Conservation (phyloP, 2,113 vertebrate genomes). For the Delphinus delphis region DNA sequence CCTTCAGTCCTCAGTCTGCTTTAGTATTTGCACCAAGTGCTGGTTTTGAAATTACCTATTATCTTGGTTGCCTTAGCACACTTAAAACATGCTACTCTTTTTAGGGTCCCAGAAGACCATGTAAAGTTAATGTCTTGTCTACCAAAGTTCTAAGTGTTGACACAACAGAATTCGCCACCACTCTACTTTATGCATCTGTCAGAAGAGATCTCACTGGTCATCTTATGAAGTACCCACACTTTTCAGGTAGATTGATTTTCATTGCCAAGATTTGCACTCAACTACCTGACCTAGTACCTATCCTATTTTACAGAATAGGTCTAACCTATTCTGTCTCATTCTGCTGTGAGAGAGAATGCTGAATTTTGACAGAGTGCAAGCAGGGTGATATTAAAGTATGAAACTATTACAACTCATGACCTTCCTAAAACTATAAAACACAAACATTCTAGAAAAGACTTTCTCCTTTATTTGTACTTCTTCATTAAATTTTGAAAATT, state of each 20-base stretch:
- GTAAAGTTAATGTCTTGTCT: neutral
- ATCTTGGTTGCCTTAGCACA: neutral
- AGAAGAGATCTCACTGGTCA: neutral
- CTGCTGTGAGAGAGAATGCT: neutral
- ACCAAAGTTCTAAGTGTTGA: neutral
- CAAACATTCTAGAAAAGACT: neutral
- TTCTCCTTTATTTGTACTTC: neutral
- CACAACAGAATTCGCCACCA: neutral
- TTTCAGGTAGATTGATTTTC: neutral
- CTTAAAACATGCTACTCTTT: neutral
- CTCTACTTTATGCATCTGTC: neutral
- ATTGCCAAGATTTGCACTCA: neutral
- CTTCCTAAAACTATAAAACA: neutral
- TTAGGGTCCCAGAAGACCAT: neutral
- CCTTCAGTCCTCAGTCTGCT: neutral
- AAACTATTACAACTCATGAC: neutral
- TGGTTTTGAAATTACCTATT: neutral
- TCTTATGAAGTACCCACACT: neutral
- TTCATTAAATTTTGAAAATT: slow-evolving; percentile 30
- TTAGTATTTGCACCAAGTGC: neutral
- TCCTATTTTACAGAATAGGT: neutral
- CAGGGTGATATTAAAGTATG: neutral
- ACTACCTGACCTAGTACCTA: neutral
- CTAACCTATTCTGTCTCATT: neutral
- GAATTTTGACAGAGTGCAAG: neutral